phyloP scores from a whole-genome alignment of 2,888 invertebrate species.

The Macaria notata region DNA sequence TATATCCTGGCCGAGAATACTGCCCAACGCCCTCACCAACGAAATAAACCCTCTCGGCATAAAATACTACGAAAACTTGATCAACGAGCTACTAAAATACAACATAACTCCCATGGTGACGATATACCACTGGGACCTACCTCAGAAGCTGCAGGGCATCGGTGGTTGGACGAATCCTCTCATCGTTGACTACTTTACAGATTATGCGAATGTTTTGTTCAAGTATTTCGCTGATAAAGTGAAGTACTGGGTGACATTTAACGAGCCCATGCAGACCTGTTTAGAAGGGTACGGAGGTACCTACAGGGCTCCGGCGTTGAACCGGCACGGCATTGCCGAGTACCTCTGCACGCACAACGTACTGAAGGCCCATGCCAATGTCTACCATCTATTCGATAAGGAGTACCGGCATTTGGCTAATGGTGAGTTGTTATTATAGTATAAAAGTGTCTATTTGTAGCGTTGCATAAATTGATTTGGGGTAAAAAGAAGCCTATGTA shows the following conservation, averaged over 20 bases:
- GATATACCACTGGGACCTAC: conserved; percentile 88
- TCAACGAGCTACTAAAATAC: conserved; percentile 85
- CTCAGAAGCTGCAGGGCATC: conserved; percentile 84
- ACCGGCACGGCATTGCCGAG: conserved; percentile 83
- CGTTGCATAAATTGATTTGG: too few species aligned
- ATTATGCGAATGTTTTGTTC: conserved; percentile 84
- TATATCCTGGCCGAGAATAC: conserved; percentile 88
- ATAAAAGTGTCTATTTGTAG: too few species aligned
- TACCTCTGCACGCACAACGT: conserved; percentile 88
- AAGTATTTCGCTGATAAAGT: conserved; percentile 84
- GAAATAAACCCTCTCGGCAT: conserved; percentile 87
- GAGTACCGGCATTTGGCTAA: conserved; percentile 80
- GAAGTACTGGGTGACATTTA: conserved; percentile 89
- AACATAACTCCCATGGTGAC: conserved; percentile 88
- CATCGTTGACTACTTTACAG: conserved; percentile 84
- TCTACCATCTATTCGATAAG: conserved; percentile 84
- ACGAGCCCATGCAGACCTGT: conserved; percentile 86
- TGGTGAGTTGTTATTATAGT: conserved; percentile 57
- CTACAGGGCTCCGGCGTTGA: conserved; percentile 82
- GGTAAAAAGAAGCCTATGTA: too few species aligned
- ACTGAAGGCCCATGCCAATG: conserved; percentile 87
- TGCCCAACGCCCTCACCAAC: conserved; percentile 86
- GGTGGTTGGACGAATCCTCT: conserved; percentile 87
- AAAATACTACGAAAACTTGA: conserved; percentile 88
- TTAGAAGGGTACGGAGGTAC: conserved; percentile 81